phyloP scores from a whole-genome alignment of 2,888 invertebrate genomes.

The Acleris literana region DNA sequence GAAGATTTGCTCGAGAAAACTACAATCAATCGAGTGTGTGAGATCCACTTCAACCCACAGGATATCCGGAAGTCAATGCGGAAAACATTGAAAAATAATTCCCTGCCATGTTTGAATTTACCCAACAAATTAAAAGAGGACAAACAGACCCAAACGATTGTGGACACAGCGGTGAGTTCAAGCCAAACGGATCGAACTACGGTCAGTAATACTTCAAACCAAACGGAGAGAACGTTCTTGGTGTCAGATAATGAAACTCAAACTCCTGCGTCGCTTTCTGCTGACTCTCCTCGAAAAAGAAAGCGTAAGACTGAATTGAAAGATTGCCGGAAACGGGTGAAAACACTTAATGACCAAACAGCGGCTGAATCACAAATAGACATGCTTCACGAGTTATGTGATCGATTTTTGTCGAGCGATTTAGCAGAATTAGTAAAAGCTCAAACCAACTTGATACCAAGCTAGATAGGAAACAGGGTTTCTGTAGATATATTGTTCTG shows the following conservation, averaged over 20 bases:
- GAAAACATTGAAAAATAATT: not conserved
- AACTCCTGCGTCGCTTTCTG: not conserved
- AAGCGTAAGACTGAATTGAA: not conserved
- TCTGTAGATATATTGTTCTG: too few relatives aligned
- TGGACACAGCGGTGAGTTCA: not conserved
- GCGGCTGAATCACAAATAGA: not conserved
- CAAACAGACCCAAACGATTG: not conserved
- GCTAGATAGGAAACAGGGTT: too few relatives aligned
- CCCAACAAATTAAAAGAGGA: not conserved
- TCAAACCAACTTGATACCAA: not conserved
- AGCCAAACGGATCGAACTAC: not conserved
- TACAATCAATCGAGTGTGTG: not conserved
- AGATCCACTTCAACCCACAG: not conserved
- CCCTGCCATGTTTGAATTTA: not conserved
- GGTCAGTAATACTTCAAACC: not conserved
- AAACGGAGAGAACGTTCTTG: not conserved
- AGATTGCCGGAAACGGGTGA: not conserved
- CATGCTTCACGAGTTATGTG: slow-evolving; percentile 14
- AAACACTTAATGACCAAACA: not conserved
- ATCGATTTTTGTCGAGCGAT: not conserved
- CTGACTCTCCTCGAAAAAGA: not conserved
- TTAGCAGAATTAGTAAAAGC: slow-evolving; percentile 19
- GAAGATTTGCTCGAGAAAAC: not conserved
- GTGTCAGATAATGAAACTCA: not conserved
- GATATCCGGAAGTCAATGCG: not conserved